These are phyloP conservation scores for Ptilonorhynchus violaceus DNA, from an alignment of 2,113 vertebrate species.

Conservation along the genomic window DNA sequence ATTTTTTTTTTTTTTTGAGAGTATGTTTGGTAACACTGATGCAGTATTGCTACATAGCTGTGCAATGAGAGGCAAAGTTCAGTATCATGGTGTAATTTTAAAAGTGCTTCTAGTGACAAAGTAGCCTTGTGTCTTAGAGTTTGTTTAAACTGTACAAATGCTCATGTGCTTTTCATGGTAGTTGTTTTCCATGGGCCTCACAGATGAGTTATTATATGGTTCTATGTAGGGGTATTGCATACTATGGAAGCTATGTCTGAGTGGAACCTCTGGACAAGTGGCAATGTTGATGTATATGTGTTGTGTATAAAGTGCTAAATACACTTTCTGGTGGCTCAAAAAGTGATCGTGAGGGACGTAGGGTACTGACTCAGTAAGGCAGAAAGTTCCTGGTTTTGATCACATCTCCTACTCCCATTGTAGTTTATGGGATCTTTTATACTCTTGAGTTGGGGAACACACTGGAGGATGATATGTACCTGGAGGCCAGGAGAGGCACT, in stretches of 20 bases:
- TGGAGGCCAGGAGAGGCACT: background rate
- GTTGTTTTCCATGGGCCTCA: background rate
- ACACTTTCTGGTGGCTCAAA: background rate
- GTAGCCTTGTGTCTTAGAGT: background rate
- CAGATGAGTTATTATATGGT: background rate
- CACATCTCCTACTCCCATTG: background rate
- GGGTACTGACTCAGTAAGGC: background rate
- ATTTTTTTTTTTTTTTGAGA: background rate
- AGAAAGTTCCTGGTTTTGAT: background rate
- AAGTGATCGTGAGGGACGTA: background rate
- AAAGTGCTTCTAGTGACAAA: background rate
- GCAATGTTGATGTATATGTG: background rate
- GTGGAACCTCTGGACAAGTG: background rate
- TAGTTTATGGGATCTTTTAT: background rate
- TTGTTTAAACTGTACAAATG: background rate
- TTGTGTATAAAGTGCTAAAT: too few relatives aligned
- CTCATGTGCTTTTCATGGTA: background rate
- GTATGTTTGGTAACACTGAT: background rate
- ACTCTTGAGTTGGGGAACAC: rapidly evolving
- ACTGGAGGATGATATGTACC: background rate
- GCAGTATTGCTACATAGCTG: background rate
- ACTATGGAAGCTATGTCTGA: background rate
- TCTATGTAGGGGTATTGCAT: background rate
- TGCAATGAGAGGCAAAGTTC: conserved; percentile 4
- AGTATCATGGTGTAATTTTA: background rate